Percentiles rank a stretch among this genome's conserved stretches.
Conservation (phyloP, 1,140 invertebrate genomes). For the Drosophila funebris region DNA sequence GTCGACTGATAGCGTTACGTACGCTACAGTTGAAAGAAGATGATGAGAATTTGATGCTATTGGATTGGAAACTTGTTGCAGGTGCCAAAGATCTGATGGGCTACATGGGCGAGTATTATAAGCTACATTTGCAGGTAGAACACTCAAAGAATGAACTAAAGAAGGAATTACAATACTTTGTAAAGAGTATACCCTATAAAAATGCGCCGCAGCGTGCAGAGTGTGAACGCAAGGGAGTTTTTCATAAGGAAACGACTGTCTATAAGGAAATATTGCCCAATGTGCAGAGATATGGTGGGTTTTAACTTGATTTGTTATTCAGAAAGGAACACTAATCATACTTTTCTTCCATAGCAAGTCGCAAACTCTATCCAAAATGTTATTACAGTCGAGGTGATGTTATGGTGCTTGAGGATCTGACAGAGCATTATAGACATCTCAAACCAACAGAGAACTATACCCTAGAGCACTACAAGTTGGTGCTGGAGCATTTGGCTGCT, state of each 20-base stretch:
- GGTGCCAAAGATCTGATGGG: constrained; percentile 65
- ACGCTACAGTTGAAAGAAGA: constrained; percentile 30
- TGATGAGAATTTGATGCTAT: constrained; percentile 36
- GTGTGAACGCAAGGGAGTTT: constrained; percentile 73
- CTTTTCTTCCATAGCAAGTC: constrained; percentile 24
- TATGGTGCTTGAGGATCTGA: constrained; percentile 83
- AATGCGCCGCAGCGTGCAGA: constrained; percentile 64
- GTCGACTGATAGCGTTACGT: constrained; percentile 39
- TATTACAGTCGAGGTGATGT: constrained; percentile 67
- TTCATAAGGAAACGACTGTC: constrained; percentile 56
- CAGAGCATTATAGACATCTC: constrained; percentile 59
- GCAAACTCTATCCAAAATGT: constrained; percentile 59
- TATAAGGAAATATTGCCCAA: constrained; percentile 62
- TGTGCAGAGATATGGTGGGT: constrained; percentile 67
- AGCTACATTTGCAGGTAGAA: constrained; percentile 41
- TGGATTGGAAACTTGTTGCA: constrained; percentile 22
- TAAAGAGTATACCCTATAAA: constrained; percentile 61
- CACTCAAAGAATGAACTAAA: neutral
- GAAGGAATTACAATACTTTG: constrained; percentile 56
- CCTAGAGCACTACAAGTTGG: constrained; percentile 65
- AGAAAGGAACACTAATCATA: no score
- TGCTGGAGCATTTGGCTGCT: constrained; percentile 77
- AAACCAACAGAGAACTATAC: constrained; percentile 55
- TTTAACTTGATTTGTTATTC: no score
- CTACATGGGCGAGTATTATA: constrained; percentile 79